phyloP scores from a whole-genome alignment of 2,113 vertebrate genomes.

The Phylloscopus whistleri region DNA sequence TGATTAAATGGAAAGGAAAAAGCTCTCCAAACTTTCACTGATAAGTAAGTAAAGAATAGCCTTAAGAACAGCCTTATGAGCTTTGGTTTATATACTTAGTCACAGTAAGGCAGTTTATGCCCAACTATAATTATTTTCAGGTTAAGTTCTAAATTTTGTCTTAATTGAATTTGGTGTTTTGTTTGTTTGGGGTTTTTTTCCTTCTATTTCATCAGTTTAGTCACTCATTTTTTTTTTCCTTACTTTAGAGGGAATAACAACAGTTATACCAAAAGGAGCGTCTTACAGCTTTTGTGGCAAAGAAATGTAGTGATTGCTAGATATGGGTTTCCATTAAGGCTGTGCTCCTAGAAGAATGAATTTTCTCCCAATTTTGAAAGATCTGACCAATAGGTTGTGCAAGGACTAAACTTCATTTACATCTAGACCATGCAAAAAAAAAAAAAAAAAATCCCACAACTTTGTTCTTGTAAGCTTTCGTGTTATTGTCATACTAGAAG shows the following conservation, averaged over 20 bases:
- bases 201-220: neutral
- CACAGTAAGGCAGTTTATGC: neutral
- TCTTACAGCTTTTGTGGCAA: neutral
- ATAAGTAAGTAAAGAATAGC: neutral
- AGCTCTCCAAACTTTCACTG: neutral
- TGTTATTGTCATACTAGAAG: neutral
- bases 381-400: neutral
- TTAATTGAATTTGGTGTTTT: neutral
- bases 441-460: neutral
- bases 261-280: neutral
- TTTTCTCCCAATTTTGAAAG: neutral
- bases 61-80: neutral
- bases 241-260: neutral
- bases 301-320: neutral
- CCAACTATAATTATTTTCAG: neutral
- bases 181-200: fast-evolving
- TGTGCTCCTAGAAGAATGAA: neutral
- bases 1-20: neutral
- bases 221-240: fast-evolving
- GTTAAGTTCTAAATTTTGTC: neutral
- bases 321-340: neutral
- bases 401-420: neutral
- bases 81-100: neutral
- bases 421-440: neutral
- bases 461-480: neutral